These are phyloP conservation scores for Tiaroga cobitis DNA, from an alignment of 2,797 vertebrate species.

Conservation along the genomic window DNA sequence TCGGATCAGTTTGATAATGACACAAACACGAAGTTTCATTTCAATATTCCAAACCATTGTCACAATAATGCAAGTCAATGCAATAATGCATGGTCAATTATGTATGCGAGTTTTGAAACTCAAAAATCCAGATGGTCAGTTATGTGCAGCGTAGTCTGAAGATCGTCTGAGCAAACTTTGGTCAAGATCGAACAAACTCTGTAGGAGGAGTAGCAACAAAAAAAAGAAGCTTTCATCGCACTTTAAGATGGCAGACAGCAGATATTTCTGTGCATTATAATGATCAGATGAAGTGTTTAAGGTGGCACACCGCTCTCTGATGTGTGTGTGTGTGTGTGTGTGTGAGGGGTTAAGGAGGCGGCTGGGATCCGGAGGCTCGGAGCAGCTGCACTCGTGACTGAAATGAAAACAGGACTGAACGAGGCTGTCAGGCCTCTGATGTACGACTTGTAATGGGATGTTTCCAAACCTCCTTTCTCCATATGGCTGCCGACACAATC, in stretches of 20 bases:
- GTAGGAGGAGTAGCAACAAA: not conserved
- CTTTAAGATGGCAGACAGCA: slow-evolving; percentile 4
- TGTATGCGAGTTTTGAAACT: not conserved
- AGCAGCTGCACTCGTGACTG: slow-evolving; percentile 89
- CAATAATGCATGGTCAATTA: not conserved
- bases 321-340: slow-evolving; percentile 29
- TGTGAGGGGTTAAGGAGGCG: slow-evolving; percentile 62
- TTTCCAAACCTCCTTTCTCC: slow-evolving; percentile 88
- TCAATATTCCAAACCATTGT: not conserved
- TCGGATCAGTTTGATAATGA: not conserved
- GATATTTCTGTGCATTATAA: slow-evolving; percentile 15
- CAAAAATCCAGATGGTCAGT: slow-evolving; percentile 1
- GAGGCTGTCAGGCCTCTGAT: slow-evolving; percentile 87
- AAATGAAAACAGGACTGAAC: slow-evolving; percentile 90
- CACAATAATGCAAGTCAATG: not conserved
- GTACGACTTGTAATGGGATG: slow-evolving; percentile 93
- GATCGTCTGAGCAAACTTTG: not conserved
- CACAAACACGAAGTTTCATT: not conserved
- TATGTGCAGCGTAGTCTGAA: not conserved
- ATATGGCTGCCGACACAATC: slow-evolving; percentile 86
- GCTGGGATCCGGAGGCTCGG: slow-evolving; percentile 68
- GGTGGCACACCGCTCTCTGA: slow-evolving; percentile 14
- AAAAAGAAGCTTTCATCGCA: not conserved
- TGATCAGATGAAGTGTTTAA: slow-evolving; percentile 12
- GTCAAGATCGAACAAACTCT: not conserved